These are phyloP conservation scores for Amphipyra tragopoginis DNA, from an alignment of 2,888 invertebrate species.

Conservation along the genomic window DNA sequence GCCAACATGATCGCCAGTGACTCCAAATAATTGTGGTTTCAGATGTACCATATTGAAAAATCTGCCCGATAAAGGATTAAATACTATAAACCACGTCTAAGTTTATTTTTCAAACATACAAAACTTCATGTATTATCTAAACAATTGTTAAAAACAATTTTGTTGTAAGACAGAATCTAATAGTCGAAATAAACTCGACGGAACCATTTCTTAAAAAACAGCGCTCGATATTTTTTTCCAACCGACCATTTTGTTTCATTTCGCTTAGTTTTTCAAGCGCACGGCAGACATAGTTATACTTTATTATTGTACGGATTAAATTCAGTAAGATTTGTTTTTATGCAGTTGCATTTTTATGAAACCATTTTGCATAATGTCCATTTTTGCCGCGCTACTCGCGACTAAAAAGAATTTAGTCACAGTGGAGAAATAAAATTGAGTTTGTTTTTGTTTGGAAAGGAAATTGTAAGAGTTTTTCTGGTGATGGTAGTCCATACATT, in stretches of 20 bases:
- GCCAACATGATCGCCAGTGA: too few species aligned
- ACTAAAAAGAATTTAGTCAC: constrained; percentile 40
- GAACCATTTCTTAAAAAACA: constrained; percentile 9
- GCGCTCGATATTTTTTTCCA: constrained; percentile 52
- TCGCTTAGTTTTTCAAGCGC: constrained; percentile 56
- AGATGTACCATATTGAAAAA: too few species aligned
- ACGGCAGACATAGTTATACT: constrained; percentile 59
- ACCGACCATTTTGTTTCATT: constrained; percentile 66
- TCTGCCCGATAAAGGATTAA: too few species aligned
- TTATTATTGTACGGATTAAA: constrained; percentile 63
- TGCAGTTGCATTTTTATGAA: constrained; percentile 73
- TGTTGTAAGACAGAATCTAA: background rate
- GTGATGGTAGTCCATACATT: background rate
- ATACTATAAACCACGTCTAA: too few species aligned
- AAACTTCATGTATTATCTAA: too few species aligned
- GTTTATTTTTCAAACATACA: too few species aligned
- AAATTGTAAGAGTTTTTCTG: background rate
- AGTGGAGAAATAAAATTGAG: background rate
- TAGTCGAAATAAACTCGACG: background rate
- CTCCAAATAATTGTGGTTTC: too few species aligned
- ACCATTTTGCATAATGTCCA: constrained; percentile 74
- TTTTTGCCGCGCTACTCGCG: constrained; percentile 54
- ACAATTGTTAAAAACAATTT: too few species aligned
- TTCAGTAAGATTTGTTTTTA: constrained; percentile 70
- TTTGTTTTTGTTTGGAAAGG: background rate